Percentiles rank a stretch among this genome's conserved stretches.
These are phyloP conservation scores for Coryphaenoides rupestris DNA, from an alignment of 2,113 vertebrate species.

Conservation along the genomic window DNA sequence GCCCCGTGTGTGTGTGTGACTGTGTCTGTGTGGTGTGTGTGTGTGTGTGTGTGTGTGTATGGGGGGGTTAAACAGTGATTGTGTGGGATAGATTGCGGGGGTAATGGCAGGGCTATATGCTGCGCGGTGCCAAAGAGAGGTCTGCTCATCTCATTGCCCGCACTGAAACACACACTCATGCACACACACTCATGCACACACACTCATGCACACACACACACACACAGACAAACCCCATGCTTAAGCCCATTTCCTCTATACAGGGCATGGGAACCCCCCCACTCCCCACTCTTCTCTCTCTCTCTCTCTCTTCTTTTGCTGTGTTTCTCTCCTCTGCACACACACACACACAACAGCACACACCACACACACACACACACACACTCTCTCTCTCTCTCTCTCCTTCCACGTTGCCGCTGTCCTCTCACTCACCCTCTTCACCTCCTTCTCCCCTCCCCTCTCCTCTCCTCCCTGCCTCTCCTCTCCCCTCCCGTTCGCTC, in stretches of 20 bases:
- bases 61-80: slow-evolving; percentile 38
- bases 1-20: slow-evolving; percentile 21
- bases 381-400: slow-evolving; percentile 61
- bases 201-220: slow-evolving; percentile 25
- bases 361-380: no score
- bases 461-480: slow-evolving; percentile 26
- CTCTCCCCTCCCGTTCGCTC: slow-evolving; percentile 49
- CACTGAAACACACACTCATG: slow-evolving; percentile 1
- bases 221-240: slow-evolving; percentile 50
- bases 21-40: slow-evolving; percentile 17
- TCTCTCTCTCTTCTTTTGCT: slow-evolving; percentile 58
- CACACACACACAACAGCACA: no score
- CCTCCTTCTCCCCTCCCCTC: slow-evolving; percentile 29
- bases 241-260: slow-evolving; percentile 74
- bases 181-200: slow-evolving; percentile 5
- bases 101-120: slow-evolving; percentile 54
- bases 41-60: slow-evolving; percentile 4
- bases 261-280: slow-evolving; percentile 78
- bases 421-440: slow-evolving; percentile 23
- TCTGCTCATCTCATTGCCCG: slow-evolving; percentile 70
- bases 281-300: slow-evolving; percentile 55
- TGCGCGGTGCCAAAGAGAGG: slow-evolving; percentile 59
- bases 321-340: no score
- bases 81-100: slow-evolving; percentile 18
- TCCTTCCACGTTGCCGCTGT: slow-evolving; percentile 10